phyloP scores from a whole-genome alignment of 2,797 vertebrate genomes.

The Euthynnus affinis region DNA sequence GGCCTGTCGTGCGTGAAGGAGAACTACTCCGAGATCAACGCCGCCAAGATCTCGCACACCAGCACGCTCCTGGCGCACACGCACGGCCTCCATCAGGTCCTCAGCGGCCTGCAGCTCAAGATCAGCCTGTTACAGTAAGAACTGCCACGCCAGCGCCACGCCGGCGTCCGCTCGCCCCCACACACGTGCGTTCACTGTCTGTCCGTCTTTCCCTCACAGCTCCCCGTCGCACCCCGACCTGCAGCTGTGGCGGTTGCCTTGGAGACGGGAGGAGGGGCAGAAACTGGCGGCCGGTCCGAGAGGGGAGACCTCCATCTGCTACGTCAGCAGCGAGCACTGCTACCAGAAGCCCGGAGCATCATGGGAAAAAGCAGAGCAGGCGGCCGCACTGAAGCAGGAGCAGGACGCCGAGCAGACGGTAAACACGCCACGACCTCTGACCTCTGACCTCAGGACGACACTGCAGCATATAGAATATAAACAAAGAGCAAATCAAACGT shows the following conservation, averaged over 20 bases:
- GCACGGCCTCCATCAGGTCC: slow-evolving; percentile 90
- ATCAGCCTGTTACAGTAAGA: slow-evolving; percentile 96
- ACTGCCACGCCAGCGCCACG: accelerated
- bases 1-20: slow-evolving; percentile 94
- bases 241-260: slow-evolving; percentile 95
- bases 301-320: slow-evolving; percentile 83
- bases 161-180: background rate
- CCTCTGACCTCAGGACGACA: no score
- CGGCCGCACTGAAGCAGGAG: slow-evolving; percentile 45
- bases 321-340: slow-evolving; percentile 98
- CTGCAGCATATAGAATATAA: no score
- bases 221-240: slow-evolving; percentile 93
- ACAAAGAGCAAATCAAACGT: no score
- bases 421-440: no score
- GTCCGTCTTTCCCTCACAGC: slow-evolving; percentile 75
- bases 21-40: slow-evolving; percentile 95
- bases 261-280: slow-evolving; percentile 88
- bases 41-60: slow-evolving; percentile 93
- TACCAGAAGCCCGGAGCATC: slow-evolving; percentile 94
- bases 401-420: slow-evolving; percentile 44
- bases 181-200: slow-evolving; percentile 11
- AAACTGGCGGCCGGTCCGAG: slow-evolving; percentile 25
- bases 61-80: slow-evolving; percentile 93
- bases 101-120: slow-evolving; percentile 94
- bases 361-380: slow-evolving; percentile 65